phyloP scores from a whole-genome alignment of 2,888 invertebrate genomes.

The Tromatobia lineatoria region DNA sequence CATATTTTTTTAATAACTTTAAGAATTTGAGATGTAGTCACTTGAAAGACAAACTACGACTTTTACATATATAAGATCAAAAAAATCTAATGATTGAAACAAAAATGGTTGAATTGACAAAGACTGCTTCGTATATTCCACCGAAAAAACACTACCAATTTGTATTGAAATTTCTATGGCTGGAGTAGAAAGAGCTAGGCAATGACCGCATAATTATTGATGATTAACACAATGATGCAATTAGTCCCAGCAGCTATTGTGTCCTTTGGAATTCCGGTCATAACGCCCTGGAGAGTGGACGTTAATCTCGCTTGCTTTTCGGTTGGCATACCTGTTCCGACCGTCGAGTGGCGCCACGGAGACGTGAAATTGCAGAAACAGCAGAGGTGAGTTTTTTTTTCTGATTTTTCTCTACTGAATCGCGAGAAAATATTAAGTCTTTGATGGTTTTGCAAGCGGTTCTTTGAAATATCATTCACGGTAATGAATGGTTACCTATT shows the following conservation, averaged over 20 bases:
- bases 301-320: conserved; percentile 86
- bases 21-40: too few species aligned
- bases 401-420: not conserved
- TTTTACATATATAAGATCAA: too few species aligned
- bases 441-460: too few species aligned
- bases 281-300: conserved; percentile 87
- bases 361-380: conserved; percentile 83
- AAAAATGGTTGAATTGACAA: too few species aligned
- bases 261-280: conserved; percentile 87
- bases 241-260: conserved; percentile 87
- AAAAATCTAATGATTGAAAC: too few species aligned
- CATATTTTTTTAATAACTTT: too few species aligned
- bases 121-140: too few species aligned
- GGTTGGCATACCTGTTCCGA: conserved; percentile 87
- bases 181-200: not conserved
- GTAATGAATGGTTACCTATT: too few species aligned
- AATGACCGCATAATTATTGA: conserved; percentile 43
- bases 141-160: too few species aligned
- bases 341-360: conserved; percentile 86
- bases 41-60: too few species aligned
- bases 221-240: conserved; percentile 54
- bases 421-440: not conserved
- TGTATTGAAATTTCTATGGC: too few species aligned
- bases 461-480: too few species aligned
- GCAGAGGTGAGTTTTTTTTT: conserved; percentile 77